Evolutionary conservation across 2,113 vertebrate species (phyloP), one percentile per base, ranked within the genome.

Genomic region (Nycticryphes semicollaris): DNA sequence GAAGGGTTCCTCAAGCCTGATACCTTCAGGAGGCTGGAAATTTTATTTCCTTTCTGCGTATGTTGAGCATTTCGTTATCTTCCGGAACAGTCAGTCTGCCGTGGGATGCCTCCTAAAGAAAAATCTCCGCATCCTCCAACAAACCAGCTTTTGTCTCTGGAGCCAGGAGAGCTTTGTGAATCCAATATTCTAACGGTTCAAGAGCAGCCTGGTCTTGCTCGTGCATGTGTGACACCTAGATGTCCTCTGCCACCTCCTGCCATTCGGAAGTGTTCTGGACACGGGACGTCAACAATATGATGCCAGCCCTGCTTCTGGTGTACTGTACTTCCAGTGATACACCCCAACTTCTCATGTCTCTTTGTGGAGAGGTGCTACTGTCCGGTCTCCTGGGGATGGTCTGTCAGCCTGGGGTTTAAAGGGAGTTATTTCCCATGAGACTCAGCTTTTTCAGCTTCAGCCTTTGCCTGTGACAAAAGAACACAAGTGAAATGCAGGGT

Each of bases 41-140:
- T 43, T 39, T 39, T 43, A 6, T 4, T 39, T 22, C 72, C 84
- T 70, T 86, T 50, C 21, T 67, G 47, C 23, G 2, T 47, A 21
- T 37, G 54, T 56, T 70, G 69, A 94, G 30, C 39, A 35, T 73
- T 89, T 60, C 81, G 62, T 96, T 96, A 93, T 89, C 94, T 96
- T 69, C 76, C 50, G 14, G 67, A 67, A 18, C 93, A 91, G 84
- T 6, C 50, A 15, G 24, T 51, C 39, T 1, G 0, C 23, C 41
- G 45, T 68, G 63, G 37, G 33, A 51, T 87, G 66, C 50, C 41
- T 90, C 63, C 41, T 59, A 35, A 67, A 80, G 53, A 62, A 73
- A 96, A 95, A 95, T 91, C 84, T 91, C 87, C 14, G 18, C 87
- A 62, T 88, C 25, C 31, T 67, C 37, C 82, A 87, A 9, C 45